A percentile compares a stretch with the other conserved stretches of the same genome.
phyloP scores from a whole-genome alignment of 2,113 vertebrate species.

The Gymnobelideus leadbeateri region DNA sequence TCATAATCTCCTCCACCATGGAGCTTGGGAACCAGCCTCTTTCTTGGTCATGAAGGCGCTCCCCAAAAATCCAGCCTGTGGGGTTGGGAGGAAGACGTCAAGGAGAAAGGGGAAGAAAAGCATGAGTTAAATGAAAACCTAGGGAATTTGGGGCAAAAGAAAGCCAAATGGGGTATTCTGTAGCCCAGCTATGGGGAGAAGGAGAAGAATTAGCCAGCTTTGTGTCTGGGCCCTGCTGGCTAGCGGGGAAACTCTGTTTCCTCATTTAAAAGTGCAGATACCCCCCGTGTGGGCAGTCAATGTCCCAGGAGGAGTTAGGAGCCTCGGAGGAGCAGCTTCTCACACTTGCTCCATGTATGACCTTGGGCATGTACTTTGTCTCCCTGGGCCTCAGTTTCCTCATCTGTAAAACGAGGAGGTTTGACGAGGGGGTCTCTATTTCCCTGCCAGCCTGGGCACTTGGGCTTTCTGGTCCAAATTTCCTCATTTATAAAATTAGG shows the following conservation, averaged over 20 bases:
- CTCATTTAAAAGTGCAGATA: background rate
- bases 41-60: slow-evolving; percentile 95
- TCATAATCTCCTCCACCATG: slow-evolving; percentile 94
- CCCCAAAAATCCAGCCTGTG: slow-evolving; percentile 96
- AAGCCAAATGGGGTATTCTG: too few species aligned
- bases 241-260: background rate
- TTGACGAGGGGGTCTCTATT: background rate
- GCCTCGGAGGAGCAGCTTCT: background rate
- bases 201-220: too few species aligned
- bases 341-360: background rate
- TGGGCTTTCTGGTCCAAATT: background rate
- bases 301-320: too few species aligned
- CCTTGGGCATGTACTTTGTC: background rate
- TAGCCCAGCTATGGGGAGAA: too few species aligned
- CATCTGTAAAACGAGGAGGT: background rate
- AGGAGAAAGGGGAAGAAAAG: background rate
- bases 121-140: background rate
- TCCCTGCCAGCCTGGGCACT: too few species aligned
- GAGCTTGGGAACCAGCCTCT: slow-evolving; percentile 97
- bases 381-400: background rate
- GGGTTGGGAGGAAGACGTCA: background rate
- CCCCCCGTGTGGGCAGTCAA: too few species aligned
- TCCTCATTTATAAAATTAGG: background rate
- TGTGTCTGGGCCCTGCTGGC: too few species aligned
- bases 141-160: background rate